Evolutionary conservation across 92 coral and sea anemone species (phyloP), one percentile per base, ranked within the genome.

Genomic region (Muricea muricata): DNA sequence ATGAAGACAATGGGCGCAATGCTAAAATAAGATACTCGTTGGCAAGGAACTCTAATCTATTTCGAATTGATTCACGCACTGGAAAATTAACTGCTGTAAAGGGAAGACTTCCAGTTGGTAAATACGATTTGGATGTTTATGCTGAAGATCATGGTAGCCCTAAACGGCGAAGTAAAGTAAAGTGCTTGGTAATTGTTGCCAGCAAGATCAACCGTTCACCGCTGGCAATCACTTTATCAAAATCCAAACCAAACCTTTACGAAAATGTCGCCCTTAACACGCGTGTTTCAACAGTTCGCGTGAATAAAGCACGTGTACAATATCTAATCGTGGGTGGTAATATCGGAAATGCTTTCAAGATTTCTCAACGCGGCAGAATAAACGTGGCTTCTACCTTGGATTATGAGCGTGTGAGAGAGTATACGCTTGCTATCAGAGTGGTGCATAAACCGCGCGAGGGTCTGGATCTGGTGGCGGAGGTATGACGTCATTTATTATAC

Each of bases 311-410:
- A 0, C 48, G 80, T 1, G 66, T 81, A 17, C 46, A 79, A 12
- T 97, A 92, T 84, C 70, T 86, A 45, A 93, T 97, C 32, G 98
- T 93, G 0, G 98, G 98, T 2, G 98, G 97, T 11, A 87, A 97
- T 83, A 48, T 26, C 13, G 93, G 83, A 21, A 58, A 76, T n/a
- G 83, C 85, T 3, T 97, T 97, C 72, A 91, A 86, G 2, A 85
- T 97, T 84, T 60, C 78, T 20, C 37, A 65, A 20, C 69, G 83
- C 37, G 99, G 98, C 14, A 86, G 74, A 50, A 75, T 97, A 56
- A 33, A 77, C 10, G 61, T 92, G 37, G 87, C 86, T 21, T 90
- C 66, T 73, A 55, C 30, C 4, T 85, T 94, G 48, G 92, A 94
- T 80, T 97, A 92, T 75, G 99, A 97, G 76, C 29, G 46, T 6